Evolutionary conservation across 2,797 vertebrate species (phyloP).

Genomic region (Botia almorhae): DNA sequence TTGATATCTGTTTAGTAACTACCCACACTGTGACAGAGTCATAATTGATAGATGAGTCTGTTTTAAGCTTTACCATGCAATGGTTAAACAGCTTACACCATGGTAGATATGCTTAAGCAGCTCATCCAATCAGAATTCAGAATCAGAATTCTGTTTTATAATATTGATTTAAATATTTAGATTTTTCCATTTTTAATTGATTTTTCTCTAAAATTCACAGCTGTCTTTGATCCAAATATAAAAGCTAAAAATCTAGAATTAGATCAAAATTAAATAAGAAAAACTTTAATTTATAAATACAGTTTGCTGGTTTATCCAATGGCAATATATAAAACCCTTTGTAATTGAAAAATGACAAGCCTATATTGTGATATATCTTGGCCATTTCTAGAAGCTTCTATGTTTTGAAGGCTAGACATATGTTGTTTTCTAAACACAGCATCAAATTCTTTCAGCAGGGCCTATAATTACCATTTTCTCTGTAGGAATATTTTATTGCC

Average conservation of each 20-base stretch:
- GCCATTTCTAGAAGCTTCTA: neutral
- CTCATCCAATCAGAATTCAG: too few relatives aligned
- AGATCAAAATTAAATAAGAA: too few relatives aligned
- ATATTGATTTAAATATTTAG: neutral
- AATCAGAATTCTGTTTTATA: neutral
- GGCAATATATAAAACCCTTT: neutral
- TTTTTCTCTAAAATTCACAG: neutral
- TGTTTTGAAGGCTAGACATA: neutral
- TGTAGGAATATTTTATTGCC: constrained; percentile 13
- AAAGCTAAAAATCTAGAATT: neutral
- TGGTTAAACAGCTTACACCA: neutral
- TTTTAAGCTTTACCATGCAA: too few relatives aligned
- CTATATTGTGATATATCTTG: neutral
- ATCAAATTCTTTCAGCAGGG: constrained; percentile 6
- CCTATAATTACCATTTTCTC: constrained; percentile 18
- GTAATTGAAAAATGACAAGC: neutral
- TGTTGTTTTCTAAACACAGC: constrained; percentile 9
- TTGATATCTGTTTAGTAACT: neutral
- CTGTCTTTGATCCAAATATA: neutral
- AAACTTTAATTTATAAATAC: too few relatives aligned
- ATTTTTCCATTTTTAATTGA: neutral
- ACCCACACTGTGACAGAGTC: neutral
- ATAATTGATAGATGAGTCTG: neutral
- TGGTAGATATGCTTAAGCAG: neutral
- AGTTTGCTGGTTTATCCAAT: too few relatives aligned